Percentiles rank a stretch among this genome's conserved stretches.
Conservation (phyloP, 1,140 invertebrate species). For the Anastrepha ludens region DNA sequence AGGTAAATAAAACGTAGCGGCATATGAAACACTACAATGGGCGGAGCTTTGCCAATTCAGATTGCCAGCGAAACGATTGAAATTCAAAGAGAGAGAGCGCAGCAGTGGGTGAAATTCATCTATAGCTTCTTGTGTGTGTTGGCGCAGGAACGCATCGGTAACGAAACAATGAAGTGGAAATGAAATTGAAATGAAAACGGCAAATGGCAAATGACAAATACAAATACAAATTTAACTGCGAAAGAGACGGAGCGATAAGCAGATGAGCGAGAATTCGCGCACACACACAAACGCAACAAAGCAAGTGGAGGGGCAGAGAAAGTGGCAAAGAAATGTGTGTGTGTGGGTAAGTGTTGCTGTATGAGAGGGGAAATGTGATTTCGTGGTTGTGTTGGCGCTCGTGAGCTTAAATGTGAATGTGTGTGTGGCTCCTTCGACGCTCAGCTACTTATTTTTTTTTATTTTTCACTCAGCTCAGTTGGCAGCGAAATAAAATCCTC, state of each 20-base stretch:
- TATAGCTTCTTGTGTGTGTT: background rate
- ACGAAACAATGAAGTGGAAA: constrained; percentile 32
- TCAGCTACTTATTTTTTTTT: background rate
- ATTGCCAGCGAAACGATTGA: background rate
- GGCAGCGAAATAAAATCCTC: constrained; percentile 27
- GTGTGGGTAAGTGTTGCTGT: background rate
- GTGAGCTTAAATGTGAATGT: background rate
- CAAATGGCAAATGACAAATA: constrained; percentile 51
- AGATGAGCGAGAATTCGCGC: background rate
- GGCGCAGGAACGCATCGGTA: background rate
- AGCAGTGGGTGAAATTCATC: background rate
- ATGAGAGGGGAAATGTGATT: constrained; percentile 1
- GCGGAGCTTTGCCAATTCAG: background rate
- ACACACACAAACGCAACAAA: background rate
- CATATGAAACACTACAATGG: background rate
- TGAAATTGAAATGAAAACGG: constrained; percentile 51
- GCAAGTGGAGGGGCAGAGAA: background rate
- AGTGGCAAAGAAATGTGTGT: background rate
- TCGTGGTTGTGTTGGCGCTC: background rate
- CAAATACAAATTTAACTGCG: constrained; percentile 50
- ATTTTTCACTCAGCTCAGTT: background rate
- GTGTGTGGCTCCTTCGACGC: background rate
- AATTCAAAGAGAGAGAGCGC: background rate
- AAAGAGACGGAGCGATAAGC: background rate
- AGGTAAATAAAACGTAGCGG: constrained; percentile 20